Percentiles rank a stretch among this genome's conserved stretches.
phyloP scores from a whole-genome alignment of 2,888 invertebrate genomes.

The Ophraella communa region DNA sequence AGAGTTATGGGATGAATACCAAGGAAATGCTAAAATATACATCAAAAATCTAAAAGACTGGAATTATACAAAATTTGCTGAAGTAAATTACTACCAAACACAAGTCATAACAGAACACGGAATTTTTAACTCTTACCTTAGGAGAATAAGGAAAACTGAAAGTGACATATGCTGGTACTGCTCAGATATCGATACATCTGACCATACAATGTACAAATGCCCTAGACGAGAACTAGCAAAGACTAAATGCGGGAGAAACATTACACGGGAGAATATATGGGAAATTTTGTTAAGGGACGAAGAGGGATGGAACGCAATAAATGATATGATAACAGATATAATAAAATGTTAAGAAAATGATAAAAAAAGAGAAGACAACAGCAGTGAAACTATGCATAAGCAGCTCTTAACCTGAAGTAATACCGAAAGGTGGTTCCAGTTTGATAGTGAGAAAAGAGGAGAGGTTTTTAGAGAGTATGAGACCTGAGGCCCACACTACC shows the following conservation, averaged over 20 bases:
- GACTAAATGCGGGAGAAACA: background rate
- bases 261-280: background rate
- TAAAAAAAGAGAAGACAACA: background rate
- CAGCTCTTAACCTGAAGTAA: background rate
- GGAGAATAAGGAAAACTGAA: conserved; percentile 11
- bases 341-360: background rate
- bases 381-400: background rate
- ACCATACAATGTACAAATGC: conserved; percentile 24
- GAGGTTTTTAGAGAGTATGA: background rate
- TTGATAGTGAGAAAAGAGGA: background rate
- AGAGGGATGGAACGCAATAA: background rate
- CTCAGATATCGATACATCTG: conserved; percentile 6
- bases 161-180: conserved; percentile 21
- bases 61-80: conserved; percentile 13
- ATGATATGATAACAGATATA: background rate
- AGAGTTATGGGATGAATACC: background rate
- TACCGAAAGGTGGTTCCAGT: background rate
- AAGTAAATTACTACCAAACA: conserved; percentile 16
- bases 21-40: conserved; percentile 12
- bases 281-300: background rate
- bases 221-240: too few relatives aligned
- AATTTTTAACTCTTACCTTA: conserved; percentile 11
- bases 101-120: conserved; percentile 24
- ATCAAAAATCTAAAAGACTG: conserved; percentile 21
- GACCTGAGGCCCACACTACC: background rate